Conservation (phyloP, 2,888 invertebrate genomes). For the Nomada ruficornis region DNA sequence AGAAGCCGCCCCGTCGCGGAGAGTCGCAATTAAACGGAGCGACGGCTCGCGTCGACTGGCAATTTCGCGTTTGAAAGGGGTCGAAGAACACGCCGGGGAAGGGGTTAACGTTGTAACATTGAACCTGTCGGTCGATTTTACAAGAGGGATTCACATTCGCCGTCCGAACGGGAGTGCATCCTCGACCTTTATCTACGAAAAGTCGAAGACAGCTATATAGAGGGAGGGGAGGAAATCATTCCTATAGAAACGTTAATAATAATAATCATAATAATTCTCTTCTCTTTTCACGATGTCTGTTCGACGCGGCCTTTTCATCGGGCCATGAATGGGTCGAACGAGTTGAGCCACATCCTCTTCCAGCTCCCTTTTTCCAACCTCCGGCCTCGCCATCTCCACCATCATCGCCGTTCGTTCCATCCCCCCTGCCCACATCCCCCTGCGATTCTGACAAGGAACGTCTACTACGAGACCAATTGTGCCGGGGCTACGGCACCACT, state of each 20-base stretch:
- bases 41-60: slow-evolving; percentile 17
- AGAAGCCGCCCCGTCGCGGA: not conserved
- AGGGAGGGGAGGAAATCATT: slow-evolving; percentile 82
- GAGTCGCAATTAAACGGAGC: slow-evolving; percentile 40
- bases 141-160: slow-evolving; percentile 63
- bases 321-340: slow-evolving; percentile 83
- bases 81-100: slow-evolving; percentile 1
- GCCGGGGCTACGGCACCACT: slow-evolving; percentile 41
- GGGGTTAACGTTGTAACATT: slow-evolving; percentile 64
- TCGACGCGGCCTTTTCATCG: slow-evolving; percentile 82
- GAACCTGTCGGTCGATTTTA: slow-evolving; percentile 56
- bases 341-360: slow-evolving; percentile 83
- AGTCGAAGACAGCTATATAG: slow-evolving; percentile 81
- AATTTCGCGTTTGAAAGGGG: slow-evolving; percentile 44
- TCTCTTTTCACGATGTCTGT: slow-evolving; percentile 82
- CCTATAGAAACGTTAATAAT: slow-evolving; percentile 83
- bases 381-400: slow-evolving; percentile 58
- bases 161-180: slow-evolving; percentile 50
- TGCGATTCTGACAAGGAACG: slow-evolving; percentile 62
- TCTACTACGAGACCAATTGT: slow-evolving; percentile 71
- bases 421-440: slow-evolving; percentile 10
- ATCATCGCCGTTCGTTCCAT: slow-evolving; percentile 53
- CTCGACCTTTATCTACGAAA: slow-evolving; percentile 76
- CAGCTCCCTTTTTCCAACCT: slow-evolving; percentile 74
- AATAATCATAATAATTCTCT: slow-evolving; percentile 84